Evolutionary conservation across 2,888 invertebrate genomes (phyloP).

Genomic region (Tyria jacobaeae): DNA sequence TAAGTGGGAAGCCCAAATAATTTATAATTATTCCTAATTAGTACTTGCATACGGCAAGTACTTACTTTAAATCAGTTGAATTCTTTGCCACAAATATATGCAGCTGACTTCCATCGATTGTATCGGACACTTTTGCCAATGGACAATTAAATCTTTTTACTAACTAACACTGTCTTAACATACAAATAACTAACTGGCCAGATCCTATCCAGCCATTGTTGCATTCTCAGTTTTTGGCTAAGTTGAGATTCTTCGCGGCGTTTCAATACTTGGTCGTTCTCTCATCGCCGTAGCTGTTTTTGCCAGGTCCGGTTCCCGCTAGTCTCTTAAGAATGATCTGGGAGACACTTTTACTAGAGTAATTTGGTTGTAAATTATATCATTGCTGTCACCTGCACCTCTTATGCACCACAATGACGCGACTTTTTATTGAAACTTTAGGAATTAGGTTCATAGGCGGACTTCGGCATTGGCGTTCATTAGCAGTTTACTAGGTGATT

Average conservation of each 20-base stretch:
- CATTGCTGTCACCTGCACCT: not conserved
- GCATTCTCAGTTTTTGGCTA: constrained; percentile 70
- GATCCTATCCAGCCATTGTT: constrained; percentile 73
- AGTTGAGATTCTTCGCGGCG: constrained; percentile 58
- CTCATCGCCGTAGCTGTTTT: constrained; percentile 36
- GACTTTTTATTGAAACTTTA: too few relatives aligned
- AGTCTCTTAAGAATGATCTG: constrained; percentile 13
- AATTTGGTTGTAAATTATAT: constrained; percentile 5
- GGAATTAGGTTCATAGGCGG: too few relatives aligned
- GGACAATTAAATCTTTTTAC: constrained; percentile 53
- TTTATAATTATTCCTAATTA: not conserved
- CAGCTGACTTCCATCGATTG: constrained; percentile 21
- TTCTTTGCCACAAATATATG: not conserved
- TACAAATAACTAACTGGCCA: constrained; percentile 59
- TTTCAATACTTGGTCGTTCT: constrained; percentile 38
- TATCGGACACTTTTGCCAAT: constrained; percentile 50
- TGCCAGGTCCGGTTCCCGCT: constrained; percentile 28
- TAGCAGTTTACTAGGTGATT: not conserved
- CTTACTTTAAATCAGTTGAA: not conserved
- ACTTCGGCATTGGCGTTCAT: too few relatives aligned
- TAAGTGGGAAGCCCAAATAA: not conserved
- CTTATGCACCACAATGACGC: not conserved
- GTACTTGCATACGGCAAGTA: not conserved
- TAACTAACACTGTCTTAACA: constrained; percentile 49
- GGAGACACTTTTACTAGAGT: constrained; percentile 9